Evolutionary conservation across 1,140 invertebrate species (phyloP).

Genomic region (Aphelenchoides fujianensis): DNA sequence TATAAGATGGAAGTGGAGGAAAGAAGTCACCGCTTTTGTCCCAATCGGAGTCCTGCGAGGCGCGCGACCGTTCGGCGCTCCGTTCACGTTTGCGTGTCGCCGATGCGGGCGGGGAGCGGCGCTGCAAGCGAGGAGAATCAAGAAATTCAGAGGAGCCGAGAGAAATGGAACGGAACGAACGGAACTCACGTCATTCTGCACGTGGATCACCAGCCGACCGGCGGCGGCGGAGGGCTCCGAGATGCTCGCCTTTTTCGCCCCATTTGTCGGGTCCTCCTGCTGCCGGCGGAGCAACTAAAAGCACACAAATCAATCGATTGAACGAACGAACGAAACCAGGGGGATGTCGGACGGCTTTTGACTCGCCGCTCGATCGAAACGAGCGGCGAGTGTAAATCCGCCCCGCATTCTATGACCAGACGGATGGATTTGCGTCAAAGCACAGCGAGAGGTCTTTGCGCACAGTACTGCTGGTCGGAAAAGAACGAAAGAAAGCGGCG

Average conservation of each 20-base stretch:
- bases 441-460: background rate
- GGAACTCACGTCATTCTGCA: slow-evolving; percentile 1
- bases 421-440: slow-evolving; percentile 4
- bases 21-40: too few relatives aligned
- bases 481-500: background rate
- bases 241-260: too few relatives aligned
- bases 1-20: too few relatives aligned
- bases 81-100: slow-evolving; percentile 4
- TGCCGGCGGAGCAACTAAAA: background rate
- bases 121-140: background rate
- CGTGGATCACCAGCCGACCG: background rate
- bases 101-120: background rate
- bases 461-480: slow-evolving; percentile 4
- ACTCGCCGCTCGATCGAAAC: slow-evolving; percentile 3
- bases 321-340: background rate
- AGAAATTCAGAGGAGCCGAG: background rate
- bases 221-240: too few relatives aligned
- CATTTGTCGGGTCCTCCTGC: too few relatives aligned
- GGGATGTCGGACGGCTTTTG: background rate
- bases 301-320: background rate
- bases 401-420: background rate
- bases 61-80: background rate
- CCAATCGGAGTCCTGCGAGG: slow-evolving; percentile 1
- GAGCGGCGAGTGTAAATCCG: slow-evolving; percentile 1
- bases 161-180: too few relatives aligned